Evolutionary conservation across 2,888 invertebrate genomes (phyloP).

Genomic region (Cactoblastis cactorum): DNA sequence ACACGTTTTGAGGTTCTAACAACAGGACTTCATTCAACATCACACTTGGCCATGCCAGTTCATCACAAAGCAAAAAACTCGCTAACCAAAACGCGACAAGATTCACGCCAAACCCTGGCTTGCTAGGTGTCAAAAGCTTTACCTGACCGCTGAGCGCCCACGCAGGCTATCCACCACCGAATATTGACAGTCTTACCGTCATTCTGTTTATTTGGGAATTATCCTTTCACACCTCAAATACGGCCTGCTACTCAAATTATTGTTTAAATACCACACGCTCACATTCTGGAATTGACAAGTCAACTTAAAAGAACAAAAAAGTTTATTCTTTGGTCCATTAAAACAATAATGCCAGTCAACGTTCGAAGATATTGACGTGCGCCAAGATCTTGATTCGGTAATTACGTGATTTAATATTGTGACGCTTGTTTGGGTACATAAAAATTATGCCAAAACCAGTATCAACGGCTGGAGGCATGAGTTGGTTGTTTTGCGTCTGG

Average conservation of each 20-base stretch:
- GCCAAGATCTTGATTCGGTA: slow-evolving; percentile 44
- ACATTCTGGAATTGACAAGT: slow-evolving; percentile 51
- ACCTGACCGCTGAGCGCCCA: slow-evolving; percentile 70
- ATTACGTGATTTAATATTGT: slow-evolving; percentile 55
- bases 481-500: slow-evolving; percentile 64
- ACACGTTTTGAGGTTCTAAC: slow-evolving; percentile 20
- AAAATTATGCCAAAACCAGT: slow-evolving; percentile 76
- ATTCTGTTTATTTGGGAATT: slow-evolving; percentile 69
- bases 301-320: slow-evolving; percentile 15
- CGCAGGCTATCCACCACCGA: slow-evolving; percentile 45
- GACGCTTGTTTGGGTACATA: slow-evolving; percentile 58
- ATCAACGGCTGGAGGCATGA: slow-evolving; percentile 70
- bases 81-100: slow-evolving; percentile 70
- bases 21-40: slow-evolving; percentile 42
- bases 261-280: slow-evolving; percentile 52
- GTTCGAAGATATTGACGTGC: slow-evolving; percentile 21
- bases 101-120: slow-evolving; percentile 61
- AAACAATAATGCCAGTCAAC: slow-evolving; percentile 19
- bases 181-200: slow-evolving; percentile 63
- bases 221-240: slow-evolving; percentile 69
- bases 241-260: slow-evolving; percentile 65
- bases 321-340: slow-evolving; percentile 6
- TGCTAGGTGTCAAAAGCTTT: slow-evolving; percentile 78
- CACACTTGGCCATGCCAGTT: slow-evolving; percentile 38
- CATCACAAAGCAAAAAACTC: slow-evolving; percentile 59